phyloP scores from a whole-genome alignment of 1,140 invertebrate species.

The Drosophila parabipectinata region DNA sequence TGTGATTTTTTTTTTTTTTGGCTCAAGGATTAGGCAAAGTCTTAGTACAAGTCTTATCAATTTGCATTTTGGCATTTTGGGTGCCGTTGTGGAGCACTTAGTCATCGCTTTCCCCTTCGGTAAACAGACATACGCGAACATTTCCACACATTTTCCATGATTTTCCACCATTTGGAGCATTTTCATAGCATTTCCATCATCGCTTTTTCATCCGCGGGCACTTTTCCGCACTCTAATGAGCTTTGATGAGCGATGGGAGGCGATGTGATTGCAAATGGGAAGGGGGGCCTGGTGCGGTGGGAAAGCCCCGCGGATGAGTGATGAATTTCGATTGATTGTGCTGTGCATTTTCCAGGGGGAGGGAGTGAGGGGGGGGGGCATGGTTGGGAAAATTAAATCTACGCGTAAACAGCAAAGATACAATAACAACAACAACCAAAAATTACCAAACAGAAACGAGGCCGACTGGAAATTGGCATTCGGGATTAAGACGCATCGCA shows the following conservation, averaged over 20 bases:
- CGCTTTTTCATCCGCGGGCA: constrained; percentile 19
- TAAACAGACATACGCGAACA: constrained; percentile 1
- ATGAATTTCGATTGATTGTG: constrained; percentile 37
- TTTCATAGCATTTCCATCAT: neutral
- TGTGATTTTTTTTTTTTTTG: neutral
- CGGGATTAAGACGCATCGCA: constrained; percentile 35
- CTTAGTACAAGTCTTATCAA: constrained; percentile 17
- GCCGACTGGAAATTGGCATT: constrained; percentile 6
- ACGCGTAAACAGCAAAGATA: constrained; percentile 6
- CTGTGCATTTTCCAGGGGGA: neutral
- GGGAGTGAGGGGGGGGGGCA: too few relatives aligned
- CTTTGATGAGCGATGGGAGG: constrained; percentile 39
- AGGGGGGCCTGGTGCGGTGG: too few relatives aligned
- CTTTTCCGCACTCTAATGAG: constrained; percentile 42
- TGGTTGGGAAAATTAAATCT: constrained; percentile 27
- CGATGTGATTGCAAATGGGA: constrained; percentile 23
- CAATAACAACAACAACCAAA: neutral
- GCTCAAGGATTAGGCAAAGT: neutral
- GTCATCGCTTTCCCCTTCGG: constrained; percentile 20
- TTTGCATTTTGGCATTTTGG: neutral
- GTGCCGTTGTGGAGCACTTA: neutral
- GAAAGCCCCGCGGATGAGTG: constrained; percentile 10
- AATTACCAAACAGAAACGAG: constrained; percentile 7
- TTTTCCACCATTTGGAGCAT: neutral
- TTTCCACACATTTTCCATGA: neutral